A percentile compares a stretch with the other conserved stretches of the same genome.
Evolutionary conservation across 2,113 vertebrate species (phyloP).

Genomic region (Serinus canaria): DNA sequence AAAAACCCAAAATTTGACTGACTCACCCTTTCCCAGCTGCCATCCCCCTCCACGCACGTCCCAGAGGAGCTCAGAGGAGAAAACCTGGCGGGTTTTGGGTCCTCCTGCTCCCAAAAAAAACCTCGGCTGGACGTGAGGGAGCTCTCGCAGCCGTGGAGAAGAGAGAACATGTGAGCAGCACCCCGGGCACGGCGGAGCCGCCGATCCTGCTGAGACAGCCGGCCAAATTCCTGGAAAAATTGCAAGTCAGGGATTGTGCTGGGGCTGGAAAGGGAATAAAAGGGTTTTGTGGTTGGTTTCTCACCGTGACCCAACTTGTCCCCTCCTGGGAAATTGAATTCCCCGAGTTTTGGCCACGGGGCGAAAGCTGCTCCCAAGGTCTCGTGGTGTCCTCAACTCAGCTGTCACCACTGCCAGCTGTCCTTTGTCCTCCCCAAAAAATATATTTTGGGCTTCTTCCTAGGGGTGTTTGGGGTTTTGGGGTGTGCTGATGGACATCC

Average conservation of each 20-base stretch:
- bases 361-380: neutral
- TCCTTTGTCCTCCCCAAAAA: neutral
- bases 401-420: neutral
- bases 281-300: neutral
- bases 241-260: neutral
- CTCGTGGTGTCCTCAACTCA: neutral
- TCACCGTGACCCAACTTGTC: neutral
- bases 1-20: neutral
- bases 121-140: neutral
- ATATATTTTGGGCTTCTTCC: neutral
- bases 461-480: neutral
- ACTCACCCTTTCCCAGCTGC: neutral
- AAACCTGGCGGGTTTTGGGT: neutral
- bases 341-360: fast-evolving
- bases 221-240: neutral
- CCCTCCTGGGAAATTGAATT: neutral
- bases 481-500: fast-evolving
- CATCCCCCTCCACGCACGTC: neutral
- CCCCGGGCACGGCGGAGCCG: neutral
- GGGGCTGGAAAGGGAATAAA: neutral
- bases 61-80: neutral
- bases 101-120: neutral
- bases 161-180: neutral
- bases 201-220: neutral
- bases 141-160: neutral